These are phyloP conservation scores for Maccullochella peelii DNA, from an alignment of 2,113 vertebrate species.

Conservation along the genomic window DNA sequence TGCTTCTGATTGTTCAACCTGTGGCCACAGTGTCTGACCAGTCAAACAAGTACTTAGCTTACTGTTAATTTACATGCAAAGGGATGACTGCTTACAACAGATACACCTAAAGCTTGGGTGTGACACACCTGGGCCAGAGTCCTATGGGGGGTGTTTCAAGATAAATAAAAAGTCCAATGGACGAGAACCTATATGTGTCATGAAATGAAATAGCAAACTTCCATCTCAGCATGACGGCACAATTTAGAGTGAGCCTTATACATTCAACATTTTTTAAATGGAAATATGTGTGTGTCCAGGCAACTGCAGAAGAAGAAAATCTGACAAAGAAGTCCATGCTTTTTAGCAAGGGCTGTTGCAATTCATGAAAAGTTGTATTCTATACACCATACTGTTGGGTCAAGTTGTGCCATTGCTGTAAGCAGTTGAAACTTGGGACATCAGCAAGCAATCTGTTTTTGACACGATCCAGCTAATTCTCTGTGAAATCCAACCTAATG, in stretches of 20 bases:
- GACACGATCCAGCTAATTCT: not conserved
- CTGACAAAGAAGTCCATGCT: conserved; percentile 9
- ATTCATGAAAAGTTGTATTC: conserved; percentile 34
- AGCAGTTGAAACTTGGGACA: conserved; percentile 22
- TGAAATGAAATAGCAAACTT: conserved; percentile 17
- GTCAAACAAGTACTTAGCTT: no score
- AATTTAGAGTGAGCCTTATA: not conserved
- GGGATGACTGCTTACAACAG: not conserved
- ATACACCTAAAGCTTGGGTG: not conserved
- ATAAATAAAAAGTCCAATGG: not conserved
- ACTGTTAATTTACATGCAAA: not conserved
- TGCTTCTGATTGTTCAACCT: no score
- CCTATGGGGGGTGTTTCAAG: not conserved
- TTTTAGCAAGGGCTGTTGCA: conserved; percentile 17
- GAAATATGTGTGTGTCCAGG: conserved; percentile 20
- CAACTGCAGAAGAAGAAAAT: conserved; percentile 2
- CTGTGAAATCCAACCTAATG: conserved; percentile 36
- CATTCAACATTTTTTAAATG: not conserved
- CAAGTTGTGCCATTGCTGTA: conserved; percentile 1
- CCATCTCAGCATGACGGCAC: conserved; percentile 3
- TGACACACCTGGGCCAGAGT: not conserved
- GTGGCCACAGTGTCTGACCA: no score
- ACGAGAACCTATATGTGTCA: not conserved
- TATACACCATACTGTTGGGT: conserved; percentile 11
- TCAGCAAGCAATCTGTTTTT: conserved; percentile 14